Conservation (phyloP, 2,888 invertebrate genomes). For the Stenodera caucasica region DNA sequence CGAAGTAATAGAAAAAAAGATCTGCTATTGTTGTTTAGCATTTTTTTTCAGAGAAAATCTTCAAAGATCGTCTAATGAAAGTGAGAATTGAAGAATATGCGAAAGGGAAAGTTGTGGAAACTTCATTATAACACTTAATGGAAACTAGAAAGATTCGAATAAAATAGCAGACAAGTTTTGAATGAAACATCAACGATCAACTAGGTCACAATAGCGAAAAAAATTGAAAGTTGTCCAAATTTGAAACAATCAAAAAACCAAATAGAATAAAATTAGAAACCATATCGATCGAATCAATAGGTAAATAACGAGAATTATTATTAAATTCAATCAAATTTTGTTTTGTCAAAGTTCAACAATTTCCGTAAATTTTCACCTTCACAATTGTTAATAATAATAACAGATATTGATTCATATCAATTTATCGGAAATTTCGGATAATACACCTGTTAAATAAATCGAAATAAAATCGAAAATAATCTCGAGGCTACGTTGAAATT, state of each 20-base stretch:
- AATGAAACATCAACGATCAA: conserved; percentile 6
- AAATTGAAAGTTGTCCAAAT: conserved; percentile 6
- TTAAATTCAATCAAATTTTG: not conserved
- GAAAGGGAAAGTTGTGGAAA: conserved; percentile 28
- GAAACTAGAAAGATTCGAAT: not conserved
- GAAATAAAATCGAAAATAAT: not conserved
- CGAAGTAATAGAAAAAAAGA: not conserved
- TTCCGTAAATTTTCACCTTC: too few species aligned
- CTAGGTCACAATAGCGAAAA: not conserved
- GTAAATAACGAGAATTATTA: not conserved
- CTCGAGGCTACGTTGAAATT: too few species aligned
- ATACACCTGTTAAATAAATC: not conserved
- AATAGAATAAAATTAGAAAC: not conserved
- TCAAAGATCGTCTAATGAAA: conserved; percentile 15
- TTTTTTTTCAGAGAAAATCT: not conserved
- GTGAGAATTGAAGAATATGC: conserved; percentile 18
- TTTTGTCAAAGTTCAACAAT: conserved; percentile 2
- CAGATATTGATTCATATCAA: too few species aligned
- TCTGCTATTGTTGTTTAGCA: not conserved
- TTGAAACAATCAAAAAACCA: not conserved
- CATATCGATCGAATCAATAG: not conserved
- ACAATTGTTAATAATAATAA: too few species aligned
- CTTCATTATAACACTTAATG: conserved; percentile 14
- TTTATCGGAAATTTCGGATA: too few species aligned
- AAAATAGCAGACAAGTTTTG: not conserved